Conservation (phyloP, 2,888 invertebrate genomes). For the Allygus modestus region DNA sequence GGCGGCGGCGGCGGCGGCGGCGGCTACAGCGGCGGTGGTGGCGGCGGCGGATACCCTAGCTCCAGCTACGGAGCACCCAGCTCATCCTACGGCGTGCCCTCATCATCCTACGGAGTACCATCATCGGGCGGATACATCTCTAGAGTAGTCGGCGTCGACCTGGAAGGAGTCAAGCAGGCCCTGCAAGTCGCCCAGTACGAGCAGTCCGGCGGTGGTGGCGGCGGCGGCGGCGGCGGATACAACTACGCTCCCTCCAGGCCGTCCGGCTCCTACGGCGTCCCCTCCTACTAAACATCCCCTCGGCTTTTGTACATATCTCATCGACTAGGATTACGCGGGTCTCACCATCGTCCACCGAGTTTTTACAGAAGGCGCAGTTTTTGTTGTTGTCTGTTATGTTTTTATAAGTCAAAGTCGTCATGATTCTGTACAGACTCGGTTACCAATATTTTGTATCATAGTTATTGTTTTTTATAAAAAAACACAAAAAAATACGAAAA, state of each 20-base stretch:
- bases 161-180: slow-evolving; percentile 91
- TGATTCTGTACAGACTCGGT: slow-evolving; percentile 64
- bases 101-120: slow-evolving; percentile 76
- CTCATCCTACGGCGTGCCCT: slow-evolving; percentile 72
- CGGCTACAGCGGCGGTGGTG: slow-evolving; percentile 73
- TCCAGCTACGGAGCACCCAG: slow-evolving; percentile 70
- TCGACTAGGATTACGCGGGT: slow-evolving; percentile 59
- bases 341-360: slow-evolving; percentile 51
- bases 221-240: slow-evolving; percentile 72
- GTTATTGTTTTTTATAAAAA: slow-evolving; percentile 67
- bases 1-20: slow-evolving; percentile 73
- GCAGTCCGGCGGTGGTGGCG: slow-evolving; percentile 79
- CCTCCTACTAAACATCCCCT: slow-evolving; percentile 77
- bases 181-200: slow-evolving; percentile 93
- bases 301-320: slow-evolving; percentile 56
- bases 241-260: slow-evolving; percentile 72
- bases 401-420: slow-evolving; percentile 48
- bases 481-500: slow-evolving; percentile 68
- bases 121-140: slow-evolving; percentile 76
- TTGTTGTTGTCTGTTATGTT: slow-evolving; percentile 57
- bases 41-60: slow-evolving; percentile 72
- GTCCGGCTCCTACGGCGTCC: slow-evolving; percentile 83
- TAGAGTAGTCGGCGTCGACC: slow-evolving; percentile 89
- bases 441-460: slow-evolving; percentile 67
- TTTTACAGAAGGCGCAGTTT: slow-evolving; percentile 56